phyloP scores from a whole-genome alignment of 2,113 vertebrate genomes.

The Mola mola region DNA sequence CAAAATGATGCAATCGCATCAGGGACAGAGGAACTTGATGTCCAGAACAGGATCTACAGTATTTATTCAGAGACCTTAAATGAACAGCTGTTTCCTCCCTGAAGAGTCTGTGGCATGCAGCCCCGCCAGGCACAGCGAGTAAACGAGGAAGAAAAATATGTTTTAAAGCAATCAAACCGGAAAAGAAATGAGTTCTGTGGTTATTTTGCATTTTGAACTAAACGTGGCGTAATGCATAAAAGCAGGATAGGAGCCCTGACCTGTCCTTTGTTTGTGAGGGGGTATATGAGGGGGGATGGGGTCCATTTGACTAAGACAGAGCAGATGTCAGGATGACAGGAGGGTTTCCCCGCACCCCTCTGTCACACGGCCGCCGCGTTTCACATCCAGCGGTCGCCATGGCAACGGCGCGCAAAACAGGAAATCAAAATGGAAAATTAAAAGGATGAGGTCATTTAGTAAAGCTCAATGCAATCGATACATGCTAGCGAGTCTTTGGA shows the following conservation, averaged over 20 bases:
- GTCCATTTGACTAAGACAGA: constrained; percentile 8
- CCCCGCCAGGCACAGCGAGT: constrained; percentile 25
- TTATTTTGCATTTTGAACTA: not conserved
- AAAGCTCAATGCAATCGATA: too few relatives aligned
- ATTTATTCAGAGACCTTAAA: constrained; percentile 43
- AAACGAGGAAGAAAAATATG: too few relatives aligned
- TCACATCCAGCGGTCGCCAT: constrained; percentile 60
- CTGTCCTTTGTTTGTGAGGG: constrained; percentile 42
- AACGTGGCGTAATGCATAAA: not conserved
- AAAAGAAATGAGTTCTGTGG: not conserved
- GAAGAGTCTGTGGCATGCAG: constrained; percentile 36
- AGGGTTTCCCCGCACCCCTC: constrained; percentile 65
- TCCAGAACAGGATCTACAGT: not conserved
- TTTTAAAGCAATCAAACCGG: not conserved
- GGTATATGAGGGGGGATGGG: constrained; percentile 28
- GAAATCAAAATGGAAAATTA: constrained; percentile 13
- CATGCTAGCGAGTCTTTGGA: too few relatives aligned
- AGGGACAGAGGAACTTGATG: not conserved
- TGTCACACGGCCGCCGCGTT: constrained; percentile 22
- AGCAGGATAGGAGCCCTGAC: constrained; percentile 19
- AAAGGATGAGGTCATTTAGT: not conserved
- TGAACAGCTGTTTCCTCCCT: constrained; percentile 36
- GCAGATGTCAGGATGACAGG: constrained; percentile 64
- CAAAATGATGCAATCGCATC: constrained; percentile 52
- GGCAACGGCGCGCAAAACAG: constrained; percentile 55